Evolutionary conservation across 2,797 vertebrate species (phyloP).

Genomic region (Bovichtus variegatus): DNA sequence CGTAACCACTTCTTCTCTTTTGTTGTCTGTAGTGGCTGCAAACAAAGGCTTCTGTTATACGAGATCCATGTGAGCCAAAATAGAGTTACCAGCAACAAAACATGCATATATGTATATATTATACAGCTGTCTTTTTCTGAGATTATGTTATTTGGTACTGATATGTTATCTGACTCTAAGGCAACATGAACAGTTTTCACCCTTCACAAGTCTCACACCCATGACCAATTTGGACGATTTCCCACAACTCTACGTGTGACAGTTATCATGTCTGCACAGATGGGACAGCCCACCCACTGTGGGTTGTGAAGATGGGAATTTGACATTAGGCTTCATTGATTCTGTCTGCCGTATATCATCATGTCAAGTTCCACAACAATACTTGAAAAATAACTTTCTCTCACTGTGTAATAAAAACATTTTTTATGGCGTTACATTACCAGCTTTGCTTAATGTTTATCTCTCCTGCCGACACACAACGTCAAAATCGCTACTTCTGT

Average conservation of each 20-base stretch:
- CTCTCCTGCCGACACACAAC: not conserved
- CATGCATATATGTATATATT: not conserved
- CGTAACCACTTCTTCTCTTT: constrained; percentile 60
- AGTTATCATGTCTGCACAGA: constrained; percentile 72
- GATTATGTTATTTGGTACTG: not conserved
- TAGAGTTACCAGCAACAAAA: constrained; percentile 24
- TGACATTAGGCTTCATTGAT: constrained; percentile 14
- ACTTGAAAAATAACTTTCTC: not conserved
- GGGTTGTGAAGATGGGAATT: constrained; percentile 28
- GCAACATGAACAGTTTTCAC: constrained; percentile 30
- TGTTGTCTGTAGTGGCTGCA: constrained; percentile 31
- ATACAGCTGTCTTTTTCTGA: not conserved
- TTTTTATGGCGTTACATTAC: not conserved
- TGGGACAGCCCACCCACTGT: constrained; percentile 54
- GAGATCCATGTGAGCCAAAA: constrained; percentile 17
- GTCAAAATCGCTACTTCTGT: not conserved
- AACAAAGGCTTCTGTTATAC: constrained; percentile 47
- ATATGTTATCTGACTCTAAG: too few species aligned
- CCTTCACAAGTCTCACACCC: constrained; percentile 43
- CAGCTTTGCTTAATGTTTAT: not conserved
- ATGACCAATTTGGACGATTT: constrained; percentile 50
- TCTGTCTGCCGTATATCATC: not conserved
- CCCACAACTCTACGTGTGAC: constrained; percentile 54
- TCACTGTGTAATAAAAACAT: not conserved
- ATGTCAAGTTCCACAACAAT: not conserved